Conservation (phyloP, 2,888 invertebrate species). For the Leucoptera coffeella region DNA sequence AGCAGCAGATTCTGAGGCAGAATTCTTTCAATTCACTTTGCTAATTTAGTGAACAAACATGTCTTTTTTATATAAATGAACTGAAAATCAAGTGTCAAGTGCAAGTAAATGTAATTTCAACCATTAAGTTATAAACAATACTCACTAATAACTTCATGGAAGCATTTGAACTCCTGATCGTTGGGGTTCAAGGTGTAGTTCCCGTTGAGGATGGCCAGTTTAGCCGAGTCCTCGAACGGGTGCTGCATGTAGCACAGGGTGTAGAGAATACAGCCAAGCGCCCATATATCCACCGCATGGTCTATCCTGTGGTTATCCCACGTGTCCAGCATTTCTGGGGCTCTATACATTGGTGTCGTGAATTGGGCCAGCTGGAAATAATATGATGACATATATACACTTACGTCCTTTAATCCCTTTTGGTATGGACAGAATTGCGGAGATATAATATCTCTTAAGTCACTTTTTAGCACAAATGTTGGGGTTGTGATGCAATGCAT, state of each 20-base stretch:
- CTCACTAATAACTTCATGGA: slow-evolving; percentile 86
- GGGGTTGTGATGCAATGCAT: no score
- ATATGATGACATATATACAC: no score
- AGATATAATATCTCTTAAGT: no score
- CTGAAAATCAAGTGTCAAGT: no score
- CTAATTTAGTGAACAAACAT: no score
- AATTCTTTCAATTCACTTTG: no score
- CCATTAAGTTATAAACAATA: slow-evolving; percentile 10
- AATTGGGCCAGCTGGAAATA: slow-evolving; percentile 64
- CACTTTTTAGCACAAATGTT: no score
- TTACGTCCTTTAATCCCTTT: no score
- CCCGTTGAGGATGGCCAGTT: slow-evolving; percentile 92
- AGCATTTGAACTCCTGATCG: slow-evolving; percentile 75
- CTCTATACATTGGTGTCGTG: slow-evolving; percentile 93
- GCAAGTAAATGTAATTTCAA: no score
- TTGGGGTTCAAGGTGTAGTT: slow-evolving; percentile 81
- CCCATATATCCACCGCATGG: slow-evolving; percentile 91
- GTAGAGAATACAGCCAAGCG: slow-evolving; percentile 92
- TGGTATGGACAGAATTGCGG: no score
- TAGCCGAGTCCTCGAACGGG: slow-evolving; percentile 95
- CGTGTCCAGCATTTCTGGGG: slow-evolving; percentile 97
- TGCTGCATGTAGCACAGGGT: slow-evolving; percentile 89
- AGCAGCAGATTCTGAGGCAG: no score
- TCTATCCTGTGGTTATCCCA: slow-evolving; percentile 95
- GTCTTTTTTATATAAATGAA: no score